These are phyloP conservation scores for Andrena camellia DNA, from an alignment of 2,888 invertebrate species.

Conservation along the genomic window DNA sequence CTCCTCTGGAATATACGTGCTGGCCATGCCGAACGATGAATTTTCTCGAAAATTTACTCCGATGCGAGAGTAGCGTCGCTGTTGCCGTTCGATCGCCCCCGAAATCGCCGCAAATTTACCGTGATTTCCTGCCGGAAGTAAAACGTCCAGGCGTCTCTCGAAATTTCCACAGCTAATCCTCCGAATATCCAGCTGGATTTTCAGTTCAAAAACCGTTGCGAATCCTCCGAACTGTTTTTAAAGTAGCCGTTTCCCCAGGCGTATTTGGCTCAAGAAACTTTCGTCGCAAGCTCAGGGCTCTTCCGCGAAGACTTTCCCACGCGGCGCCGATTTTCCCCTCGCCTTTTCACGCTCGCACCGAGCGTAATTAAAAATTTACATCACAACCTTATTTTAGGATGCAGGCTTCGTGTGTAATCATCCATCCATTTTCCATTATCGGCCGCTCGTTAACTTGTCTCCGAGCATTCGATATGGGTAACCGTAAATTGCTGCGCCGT, in stretches of 20 bases:
- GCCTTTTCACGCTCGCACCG: background rate
- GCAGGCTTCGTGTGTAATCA: background rate
- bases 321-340: too few species aligned
- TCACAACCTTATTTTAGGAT: background rate
- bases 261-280: too few species aligned
- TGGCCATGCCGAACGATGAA: conserved; percentile 9
- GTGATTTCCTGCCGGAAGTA: background rate
- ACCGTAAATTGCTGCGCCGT: conserved; percentile 2
- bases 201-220: background rate
- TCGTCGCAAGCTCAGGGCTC: too few species aligned
- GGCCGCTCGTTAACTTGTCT: background rate
- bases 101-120: conserved; percentile 33
- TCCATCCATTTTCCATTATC: conserved; percentile 5
- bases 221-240: too few species aligned
- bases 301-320: too few species aligned
- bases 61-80: background rate
- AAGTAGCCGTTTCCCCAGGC: too few species aligned
- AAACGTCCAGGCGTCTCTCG: background rate
- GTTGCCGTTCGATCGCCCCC: background rate
- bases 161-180: too few species aligned
- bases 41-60: conserved; percentile 41
- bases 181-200: background rate
- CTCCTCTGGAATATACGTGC: conserved; percentile 12
- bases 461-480: background rate
- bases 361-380: background rate